A percentile compares a stretch with the other conserved stretches of the same genome.
These are phyloP conservation scores for Takifugu bimaculatus DNA, from an alignment of 2,113 vertebrate genomes.

Conservation along the genomic window DNA sequence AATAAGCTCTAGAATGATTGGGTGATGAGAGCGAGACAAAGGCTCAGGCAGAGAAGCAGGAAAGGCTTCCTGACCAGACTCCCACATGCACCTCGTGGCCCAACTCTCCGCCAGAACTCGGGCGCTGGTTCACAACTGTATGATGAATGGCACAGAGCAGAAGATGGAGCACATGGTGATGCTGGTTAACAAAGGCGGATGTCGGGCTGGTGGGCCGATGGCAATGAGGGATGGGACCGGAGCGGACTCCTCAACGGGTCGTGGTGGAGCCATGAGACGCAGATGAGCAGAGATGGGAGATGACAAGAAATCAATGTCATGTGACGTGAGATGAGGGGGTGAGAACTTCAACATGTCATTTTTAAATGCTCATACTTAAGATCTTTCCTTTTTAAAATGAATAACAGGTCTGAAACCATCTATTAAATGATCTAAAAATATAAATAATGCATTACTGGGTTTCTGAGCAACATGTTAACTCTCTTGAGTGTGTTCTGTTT, in stretches of 20 bases:
- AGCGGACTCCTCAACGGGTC: conserved; percentile 57
- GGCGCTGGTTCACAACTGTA: conserved; percentile 50
- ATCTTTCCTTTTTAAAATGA: too few species aligned
- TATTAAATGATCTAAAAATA: too few species aligned
- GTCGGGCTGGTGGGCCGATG: conserved; percentile 51
- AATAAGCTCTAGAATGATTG: neutral
- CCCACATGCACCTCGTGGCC: conserved; percentile 49
- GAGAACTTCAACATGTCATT: too few species aligned
- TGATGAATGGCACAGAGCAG: conserved; percentile 55
- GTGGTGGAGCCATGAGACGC: conserved; percentile 40
- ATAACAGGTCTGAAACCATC: too few species aligned
- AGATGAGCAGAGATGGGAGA: conserved; percentile 48
- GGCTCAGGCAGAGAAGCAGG: conserved; percentile 37
- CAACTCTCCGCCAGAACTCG: conserved; percentile 44
- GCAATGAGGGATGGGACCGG: conserved; percentile 64
- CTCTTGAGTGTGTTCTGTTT: too few species aligned
- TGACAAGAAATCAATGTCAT: conserved; percentile 51
- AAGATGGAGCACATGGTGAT: conserved; percentile 62
- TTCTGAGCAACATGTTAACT: too few species aligned
- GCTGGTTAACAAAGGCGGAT: conserved; percentile 72
- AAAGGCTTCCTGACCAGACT: conserved; percentile 50
- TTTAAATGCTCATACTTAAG: too few species aligned
- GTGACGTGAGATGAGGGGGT: conserved; percentile 37
- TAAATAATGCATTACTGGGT: too few species aligned
- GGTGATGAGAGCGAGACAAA: conserved; percentile 22